Base-by-base conservation (phyloP, 2,797 vertebrate genomes). In the Cryptoprocta ferox region DNA sequence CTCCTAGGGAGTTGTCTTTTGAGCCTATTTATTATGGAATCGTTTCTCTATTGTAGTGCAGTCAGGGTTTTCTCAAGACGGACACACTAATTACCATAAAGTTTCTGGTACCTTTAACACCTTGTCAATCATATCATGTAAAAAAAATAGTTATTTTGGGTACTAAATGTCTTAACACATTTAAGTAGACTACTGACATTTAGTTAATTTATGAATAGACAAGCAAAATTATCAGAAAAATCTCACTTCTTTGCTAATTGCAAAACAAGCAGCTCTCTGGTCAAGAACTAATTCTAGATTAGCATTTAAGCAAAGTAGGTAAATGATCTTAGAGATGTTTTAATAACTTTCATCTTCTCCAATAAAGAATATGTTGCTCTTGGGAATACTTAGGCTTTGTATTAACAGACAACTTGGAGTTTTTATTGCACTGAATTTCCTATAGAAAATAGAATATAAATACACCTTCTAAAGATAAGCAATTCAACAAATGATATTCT, bases 221-320 rank as follows among this genome's bases (percentile, higher is more conserved):
- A 83, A 73, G 53, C 63, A 93, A 89, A 86, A 89, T 89, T 83
- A 91, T 59, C 63, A 86, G 83, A 81, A 68, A 95, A 92, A 91
- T 37, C 3, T 11, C 66, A 81, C 42, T 70, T 70, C n/a, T 75
- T 91, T 76, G 56, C 66, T 93, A 84, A 91, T 48, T 91, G 70
- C 28, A 79, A 95, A 88, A 93, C 56, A 75, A 82, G 83, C 42
- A 48, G 42, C 75, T 96, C 86, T 86, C 63, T 59, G 70, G 73
- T 83, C 32, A 16, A 87, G 86, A 92, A 81, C 79, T 89, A 76
- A 95, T 78, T 97, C 95, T 63, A 97, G 86, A 82, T 85, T 28
- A 70, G 85, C 61, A 18, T 96, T 93, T 89, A 91, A 89, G 65
- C 28, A 53, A 91, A 89, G 89, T 16, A 91, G 66, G 89, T 81